phyloP scores from a whole-genome alignment of 2,797 vertebrate genomes.

The Masticophis lateralis region DNA sequence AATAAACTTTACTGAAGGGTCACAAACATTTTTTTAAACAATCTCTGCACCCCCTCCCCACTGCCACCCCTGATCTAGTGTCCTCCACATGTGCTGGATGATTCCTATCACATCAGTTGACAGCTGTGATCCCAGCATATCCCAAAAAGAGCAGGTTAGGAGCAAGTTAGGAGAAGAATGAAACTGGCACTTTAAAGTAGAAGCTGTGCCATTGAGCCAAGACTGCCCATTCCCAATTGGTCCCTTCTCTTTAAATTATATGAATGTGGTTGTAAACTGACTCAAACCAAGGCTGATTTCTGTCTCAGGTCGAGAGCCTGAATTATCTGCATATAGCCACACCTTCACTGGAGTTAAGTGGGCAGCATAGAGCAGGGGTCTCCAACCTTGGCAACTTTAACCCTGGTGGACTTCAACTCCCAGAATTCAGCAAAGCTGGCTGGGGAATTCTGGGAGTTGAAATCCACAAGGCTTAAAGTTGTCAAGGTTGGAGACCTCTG shows the following conservation, averaged over 20 bases:
- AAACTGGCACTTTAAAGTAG: not conserved
- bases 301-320: not conserved
- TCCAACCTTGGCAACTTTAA: too few species aligned
- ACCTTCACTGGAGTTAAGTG: not conserved
- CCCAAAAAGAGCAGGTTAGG: not conserved
- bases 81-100: not conserved
- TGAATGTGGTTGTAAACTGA: not conserved
- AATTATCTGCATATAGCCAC: not conserved
- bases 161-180: not conserved
- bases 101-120: not conserved
- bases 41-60: fast-evolving
- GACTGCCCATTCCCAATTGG: too few species aligned
- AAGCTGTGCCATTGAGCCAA: not conserved
- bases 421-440: too few species aligned
- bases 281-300: not conserved
- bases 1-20: not conserved
- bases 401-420: too few species aligned
- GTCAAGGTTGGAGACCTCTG: too few species aligned
- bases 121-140: not conserved
- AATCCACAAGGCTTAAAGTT: too few species aligned
- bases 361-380: not conserved
- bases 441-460: too few species aligned
- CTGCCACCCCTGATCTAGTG: not conserved
- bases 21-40: not conserved
- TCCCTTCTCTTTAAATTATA: not conserved